Base-by-base conservation (phyloP, 2,888 invertebrate genomes). In the Clostera curtula region DNA sequence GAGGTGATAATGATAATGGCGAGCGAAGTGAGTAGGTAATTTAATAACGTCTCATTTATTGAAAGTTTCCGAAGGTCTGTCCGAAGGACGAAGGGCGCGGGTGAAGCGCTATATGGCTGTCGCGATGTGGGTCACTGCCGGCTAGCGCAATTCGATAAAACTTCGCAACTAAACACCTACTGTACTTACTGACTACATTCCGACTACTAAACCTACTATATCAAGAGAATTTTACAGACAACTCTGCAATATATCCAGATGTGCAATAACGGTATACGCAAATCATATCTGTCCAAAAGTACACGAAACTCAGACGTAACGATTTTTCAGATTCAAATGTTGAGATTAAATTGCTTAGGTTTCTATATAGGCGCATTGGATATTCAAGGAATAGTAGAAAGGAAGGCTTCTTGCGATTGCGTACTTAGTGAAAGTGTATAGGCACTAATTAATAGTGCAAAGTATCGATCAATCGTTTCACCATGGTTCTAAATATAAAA, bases 401-500 rank as follows among this genome's bases (percentile, higher is more conserved):
- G 3, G 12, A 3, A n/a, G 9, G 15, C 4, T 43, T 34, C 39
- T 48, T 29, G 25, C 30, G 25, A 24, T 25, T 29, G 34, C 32
- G 39, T 39, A 44, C 41, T 27, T 43, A 61, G 70, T 61, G 74
- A 75, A 74, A 74, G 76, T 79, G 60, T 53, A 32, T 41, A 38
- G 38, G 43, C 42, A 56, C 60, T 75, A 79, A 79, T 76, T 73
- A 72, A 71, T 75, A 76, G 77, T 79, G 80, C 74, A 76, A 77
- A 79, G 73, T 79, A 82, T 80, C 70, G 82, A 82, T 82, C 75
- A 82, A 76, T 80, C 70, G 75, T 74, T 80, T 76, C 73, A 76
- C 75, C 77, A 76, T 77, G 79, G 70, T 72, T 79, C 82, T 82
- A 80, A 83, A 82, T 82, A 82, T 83, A 82, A 83, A 83, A 80